Evolutionary conservation across 2,113 vertebrate species (phyloP).

Genomic region (Pangasianodon hypophthalmus): DNA sequence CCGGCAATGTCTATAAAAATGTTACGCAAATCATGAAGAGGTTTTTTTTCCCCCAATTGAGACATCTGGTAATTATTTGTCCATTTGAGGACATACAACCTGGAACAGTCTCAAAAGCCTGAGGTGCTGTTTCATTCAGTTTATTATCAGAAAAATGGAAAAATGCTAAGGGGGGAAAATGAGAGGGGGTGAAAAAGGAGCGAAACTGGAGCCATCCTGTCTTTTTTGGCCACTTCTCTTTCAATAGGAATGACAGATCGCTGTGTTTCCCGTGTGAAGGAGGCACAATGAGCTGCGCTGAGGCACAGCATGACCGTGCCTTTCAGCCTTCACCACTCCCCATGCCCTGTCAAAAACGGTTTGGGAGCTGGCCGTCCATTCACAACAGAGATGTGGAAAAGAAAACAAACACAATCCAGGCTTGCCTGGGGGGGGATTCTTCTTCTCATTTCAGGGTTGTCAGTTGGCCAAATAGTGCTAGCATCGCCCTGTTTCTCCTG

Average conservation of each 20-base stretch:
- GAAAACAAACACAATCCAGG: conserved; percentile 44
- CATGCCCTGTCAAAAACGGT: conserved; percentile 51
- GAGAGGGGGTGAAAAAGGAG: not conserved
- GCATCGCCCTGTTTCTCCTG: not conserved
- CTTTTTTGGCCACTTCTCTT: conserved; percentile 23
- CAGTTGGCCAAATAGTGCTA: conserved; percentile 33
- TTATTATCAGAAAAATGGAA: conserved; percentile 26
- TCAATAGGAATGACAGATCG: conserved; percentile 43
- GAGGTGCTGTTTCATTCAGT: conserved; percentile 9
- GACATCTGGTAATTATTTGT: conserved; percentile 15
- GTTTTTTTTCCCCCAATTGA: not conserved
- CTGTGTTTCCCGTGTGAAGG: conserved; percentile 42
- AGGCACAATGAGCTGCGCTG: conserved; percentile 40
- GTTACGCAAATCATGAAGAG: conserved; percentile 19
- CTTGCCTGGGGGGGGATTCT: conserved; percentile 11
- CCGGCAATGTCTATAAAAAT: not conserved
- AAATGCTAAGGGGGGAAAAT: not conserved
- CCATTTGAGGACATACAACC: conserved; percentile 24
- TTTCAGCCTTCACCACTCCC: conserved; percentile 39
- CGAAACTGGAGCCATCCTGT: not conserved
- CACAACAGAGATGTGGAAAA: conserved; percentile 24
- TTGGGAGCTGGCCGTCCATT: conserved; percentile 27
- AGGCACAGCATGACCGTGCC: conserved; percentile 47
- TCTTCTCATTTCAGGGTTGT: conserved; percentile 23
- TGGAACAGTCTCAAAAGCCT: conserved; percentile 24